phyloP scores from a whole-genome alignment of 2,888 invertebrate genomes.

The Cerceris ruficornis region DNA sequence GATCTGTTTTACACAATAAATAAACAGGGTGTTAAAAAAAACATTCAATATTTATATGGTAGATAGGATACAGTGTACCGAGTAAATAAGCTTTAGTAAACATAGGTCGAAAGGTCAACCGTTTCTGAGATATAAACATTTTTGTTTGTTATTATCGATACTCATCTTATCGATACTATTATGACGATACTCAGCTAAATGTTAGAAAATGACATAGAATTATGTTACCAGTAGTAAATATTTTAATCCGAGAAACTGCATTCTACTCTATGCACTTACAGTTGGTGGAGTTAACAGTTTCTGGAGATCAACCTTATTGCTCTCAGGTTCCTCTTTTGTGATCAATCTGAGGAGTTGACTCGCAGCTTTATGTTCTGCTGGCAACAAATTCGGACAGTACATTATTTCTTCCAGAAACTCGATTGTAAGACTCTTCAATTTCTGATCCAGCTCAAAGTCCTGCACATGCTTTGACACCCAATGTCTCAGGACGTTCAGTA shows the following conservation, averaged over 20 bases:
- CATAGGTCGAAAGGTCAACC: no score
- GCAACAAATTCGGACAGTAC: conserved; percentile 90
- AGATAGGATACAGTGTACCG: no score
- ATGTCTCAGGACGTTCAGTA: conserved; percentile 93
- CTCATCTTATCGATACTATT: no score
- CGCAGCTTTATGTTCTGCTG: conserved; percentile 95
- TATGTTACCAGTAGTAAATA: no score
- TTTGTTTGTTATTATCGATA: no score
- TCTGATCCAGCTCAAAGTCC: conserved; percentile 91
- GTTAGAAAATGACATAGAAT: not conserved
- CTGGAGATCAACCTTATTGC: conserved; percentile 87
- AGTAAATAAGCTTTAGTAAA: no score
- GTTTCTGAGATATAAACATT: no score
- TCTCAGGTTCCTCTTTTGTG: conserved; percentile 88
- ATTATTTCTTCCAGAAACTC: conserved; percentile 95
- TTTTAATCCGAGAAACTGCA: no score
- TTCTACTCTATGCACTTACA: conserved; percentile 81
- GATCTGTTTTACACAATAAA: no score
- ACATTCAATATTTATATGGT: no score
- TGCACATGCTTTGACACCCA: conserved; percentile 96
- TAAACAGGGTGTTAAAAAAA: no score
- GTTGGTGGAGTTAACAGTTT: conserved; percentile 87
- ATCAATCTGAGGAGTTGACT: conserved; percentile 90
- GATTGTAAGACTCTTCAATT: conserved; percentile 89
- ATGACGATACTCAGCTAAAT: no score